Evolutionary conservation across 2,113 vertebrate species (phyloP).

Genomic region (Xenotilapia flavipinnis): DNA sequence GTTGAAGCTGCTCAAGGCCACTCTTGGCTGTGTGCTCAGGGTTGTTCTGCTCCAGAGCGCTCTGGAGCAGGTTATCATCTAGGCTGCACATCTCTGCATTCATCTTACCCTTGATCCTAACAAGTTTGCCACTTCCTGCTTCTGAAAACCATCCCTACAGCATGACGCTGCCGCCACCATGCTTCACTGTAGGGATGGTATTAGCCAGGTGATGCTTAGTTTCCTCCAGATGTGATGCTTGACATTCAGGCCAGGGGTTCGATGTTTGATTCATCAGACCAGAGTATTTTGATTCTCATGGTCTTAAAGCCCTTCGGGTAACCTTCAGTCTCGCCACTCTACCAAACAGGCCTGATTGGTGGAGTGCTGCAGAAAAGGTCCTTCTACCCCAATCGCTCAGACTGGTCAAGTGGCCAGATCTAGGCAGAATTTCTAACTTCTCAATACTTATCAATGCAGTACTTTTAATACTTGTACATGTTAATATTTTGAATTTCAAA

Average conservation of each 20-base stretch:
- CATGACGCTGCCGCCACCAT: too few relatives aligned
- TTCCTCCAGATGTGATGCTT: not conserved
- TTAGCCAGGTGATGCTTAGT: not conserved
- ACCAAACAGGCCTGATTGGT: not conserved
- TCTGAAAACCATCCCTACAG: not conserved
- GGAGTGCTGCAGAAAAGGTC: not conserved
- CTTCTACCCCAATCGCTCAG: not conserved
- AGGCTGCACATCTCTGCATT: not conserved
- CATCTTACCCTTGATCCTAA: not conserved
- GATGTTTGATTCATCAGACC: not conserved
- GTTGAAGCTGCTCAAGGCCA: not conserved
- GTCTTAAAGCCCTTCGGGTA: not conserved
- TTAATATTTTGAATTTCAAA: not conserved
- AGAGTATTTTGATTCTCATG: not conserved
- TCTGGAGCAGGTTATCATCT: not conserved
- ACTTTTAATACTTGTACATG: not conserved
- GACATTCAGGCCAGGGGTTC: not conserved
- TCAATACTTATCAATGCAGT: not conserved
- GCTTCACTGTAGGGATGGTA: not conserved
- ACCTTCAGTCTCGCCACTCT: not conserved
- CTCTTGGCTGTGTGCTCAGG: not conserved
- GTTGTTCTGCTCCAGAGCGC: not conserved
- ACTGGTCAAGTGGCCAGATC: not conserved
- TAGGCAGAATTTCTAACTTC: not conserved
- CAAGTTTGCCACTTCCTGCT: not conserved